phyloP scores from a whole-genome alignment of 2,888 invertebrate genomes.

The Furcula furcula region DNA sequence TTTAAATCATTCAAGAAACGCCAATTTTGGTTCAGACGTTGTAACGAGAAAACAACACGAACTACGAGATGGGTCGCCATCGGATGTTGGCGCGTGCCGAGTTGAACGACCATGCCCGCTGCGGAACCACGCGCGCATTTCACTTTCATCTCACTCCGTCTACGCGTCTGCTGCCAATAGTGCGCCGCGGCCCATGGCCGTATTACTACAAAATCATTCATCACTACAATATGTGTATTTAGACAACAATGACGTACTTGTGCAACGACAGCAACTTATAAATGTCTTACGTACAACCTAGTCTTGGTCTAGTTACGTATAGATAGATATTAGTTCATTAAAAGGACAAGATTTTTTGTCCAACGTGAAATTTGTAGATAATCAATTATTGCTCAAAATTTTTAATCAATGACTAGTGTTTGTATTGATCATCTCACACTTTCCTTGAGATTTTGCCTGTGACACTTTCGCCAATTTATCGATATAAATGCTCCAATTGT shows the following conservation, averaged over 20 bases:
- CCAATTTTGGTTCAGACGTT: constrained; percentile 16
- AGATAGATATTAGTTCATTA: no score
- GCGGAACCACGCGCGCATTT: constrained; percentile 63
- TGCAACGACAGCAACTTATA: no score
- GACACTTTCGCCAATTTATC: constrained; percentile 36
- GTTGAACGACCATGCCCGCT: constrained; percentile 80
- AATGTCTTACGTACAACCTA: no score
- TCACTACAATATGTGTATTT: constrained; percentile 30
- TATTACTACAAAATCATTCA: constrained; percentile 40
- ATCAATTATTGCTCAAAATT: no score
- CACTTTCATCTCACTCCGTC: constrained; percentile 71
- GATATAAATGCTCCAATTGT: constrained; percentile 31
- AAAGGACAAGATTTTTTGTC: no score
- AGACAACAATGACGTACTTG: constrained; percentile 1
- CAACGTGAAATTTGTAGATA: no score
- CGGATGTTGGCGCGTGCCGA: constrained; percentile 76
- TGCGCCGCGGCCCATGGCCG: constrained; percentile 30
- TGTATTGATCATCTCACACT: constrained; percentile 1
- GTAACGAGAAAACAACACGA: constrained; percentile 51
- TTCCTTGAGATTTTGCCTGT: constrained; percentile 24
- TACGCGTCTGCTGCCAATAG: no score
- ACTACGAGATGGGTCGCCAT: constrained; percentile 45
- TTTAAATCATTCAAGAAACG: no score
- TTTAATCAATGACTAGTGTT: no score
- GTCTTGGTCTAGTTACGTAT: no score